Evolutionary conservation across 2,113 vertebrate species (phyloP).

Genomic region (Bungarus multicinctus): DNA sequence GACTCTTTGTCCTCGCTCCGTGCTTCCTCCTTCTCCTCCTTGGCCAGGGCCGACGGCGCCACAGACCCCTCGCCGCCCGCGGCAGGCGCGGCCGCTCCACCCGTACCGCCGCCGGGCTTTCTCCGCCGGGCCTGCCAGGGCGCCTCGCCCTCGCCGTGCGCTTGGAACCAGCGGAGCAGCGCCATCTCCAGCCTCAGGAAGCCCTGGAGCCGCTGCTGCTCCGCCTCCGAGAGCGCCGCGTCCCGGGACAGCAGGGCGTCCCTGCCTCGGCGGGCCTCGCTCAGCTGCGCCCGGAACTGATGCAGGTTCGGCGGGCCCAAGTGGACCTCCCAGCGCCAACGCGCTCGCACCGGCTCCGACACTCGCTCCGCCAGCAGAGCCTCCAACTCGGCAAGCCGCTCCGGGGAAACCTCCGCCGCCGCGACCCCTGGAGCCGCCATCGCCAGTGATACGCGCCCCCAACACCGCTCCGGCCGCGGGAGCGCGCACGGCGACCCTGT

Average conservation of each 20-base stretch:
- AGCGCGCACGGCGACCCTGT: neutral
- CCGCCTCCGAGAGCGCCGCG: too few species aligned
- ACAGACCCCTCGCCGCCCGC: neutral
- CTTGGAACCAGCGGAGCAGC: neutral
- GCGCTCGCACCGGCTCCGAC: neutral
- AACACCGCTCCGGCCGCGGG: neutral
- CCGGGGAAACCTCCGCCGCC: neutral
- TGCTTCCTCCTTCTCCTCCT: neutral
- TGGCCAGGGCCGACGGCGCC: neutral
- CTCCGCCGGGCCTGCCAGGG: neutral
- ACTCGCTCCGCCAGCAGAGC: neutral
- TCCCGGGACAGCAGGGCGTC: too few species aligned
- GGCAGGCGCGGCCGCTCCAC: neutral
- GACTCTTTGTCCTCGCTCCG: neutral
- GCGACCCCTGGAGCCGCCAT: neutral
- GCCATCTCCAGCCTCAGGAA: too few species aligned
- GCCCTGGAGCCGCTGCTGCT: too few species aligned
- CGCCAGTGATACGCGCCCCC: neutral
- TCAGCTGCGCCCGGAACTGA: neutral
- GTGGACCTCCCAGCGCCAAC: neutral
- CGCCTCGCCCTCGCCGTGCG: neutral
- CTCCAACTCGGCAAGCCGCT: neutral
- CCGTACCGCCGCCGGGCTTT: neutral
- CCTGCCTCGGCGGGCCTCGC: too few species aligned
- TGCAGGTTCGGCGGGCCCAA: neutral